Base-by-base conservation (phyloP, 2,888 invertebrate species). In the Rhopalosiphum nymphaeae region DNA sequence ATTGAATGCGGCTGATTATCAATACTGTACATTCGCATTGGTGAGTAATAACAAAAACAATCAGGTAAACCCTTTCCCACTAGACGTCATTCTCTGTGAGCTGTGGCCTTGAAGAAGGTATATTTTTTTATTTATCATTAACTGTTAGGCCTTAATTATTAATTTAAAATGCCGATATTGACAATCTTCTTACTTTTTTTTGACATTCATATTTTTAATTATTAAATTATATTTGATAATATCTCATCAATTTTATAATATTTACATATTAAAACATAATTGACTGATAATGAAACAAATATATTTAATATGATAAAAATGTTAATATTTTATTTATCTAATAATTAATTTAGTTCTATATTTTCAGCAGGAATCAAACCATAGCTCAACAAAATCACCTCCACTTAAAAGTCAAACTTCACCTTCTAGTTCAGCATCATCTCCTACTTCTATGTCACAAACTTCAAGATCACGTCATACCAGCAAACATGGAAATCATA, bases 11-110 rank as follows among this genome's bases (percentile, higher is more conserved):
- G 94, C 94, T 94, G 94, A 94, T 94, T 91, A 94, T 87, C 91
- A 94, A 93, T 57, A 85, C 93, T 93, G 85, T 93, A 89, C 93
- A 91, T 94, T 94, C 90, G 67, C 94, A 94, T 86, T 94, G 94
- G 94, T 94, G 86, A 94, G 94, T 94, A 94, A 94, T 94, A 90
- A 94, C 13, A 49, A 91, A 94, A 85, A 90, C 78, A 89, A 94
- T 90, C 94, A 94, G 94, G 94, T 94, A 94, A 94, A 94, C 94
- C 94, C 94, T 91, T 94, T 91, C 94, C 94, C 94, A n/a, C 94
- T 94, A 94, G 94, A 94, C 21, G 94, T 94, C 94, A 94, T 90
- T 94, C 94, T 94, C 91, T 91, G 89, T 89, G 90, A 94, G 90
- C 94, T 91, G 93, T 93, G 94, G 94, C 91, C 85, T 91, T 94